Conservation (phyloP, 2,113 vertebrate genomes). For the Microcebus lehilahytsara region DNA sequence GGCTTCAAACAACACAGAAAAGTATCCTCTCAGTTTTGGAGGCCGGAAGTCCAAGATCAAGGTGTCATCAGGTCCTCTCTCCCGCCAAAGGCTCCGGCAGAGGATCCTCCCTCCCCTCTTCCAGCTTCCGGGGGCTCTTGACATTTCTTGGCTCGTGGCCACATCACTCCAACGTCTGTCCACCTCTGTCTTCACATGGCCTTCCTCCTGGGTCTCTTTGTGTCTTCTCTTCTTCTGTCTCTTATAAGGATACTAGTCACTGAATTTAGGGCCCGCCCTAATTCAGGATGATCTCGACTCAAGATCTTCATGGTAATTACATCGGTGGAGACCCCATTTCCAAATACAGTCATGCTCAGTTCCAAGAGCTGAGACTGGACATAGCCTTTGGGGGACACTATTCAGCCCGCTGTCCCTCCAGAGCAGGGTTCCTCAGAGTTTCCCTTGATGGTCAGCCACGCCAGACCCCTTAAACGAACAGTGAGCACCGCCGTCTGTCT, state of each 20-base stretch:
- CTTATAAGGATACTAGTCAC: not conserved
- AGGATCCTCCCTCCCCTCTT: not conserved
- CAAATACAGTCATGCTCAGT: not conserved
- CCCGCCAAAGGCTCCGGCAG: not conserved
- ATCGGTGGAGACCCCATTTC: not conserved
- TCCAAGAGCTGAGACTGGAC: not conserved
- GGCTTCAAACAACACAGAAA: not conserved
- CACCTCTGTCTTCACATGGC: not conserved
- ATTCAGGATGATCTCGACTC: not conserved
- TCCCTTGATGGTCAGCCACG: not conserved
- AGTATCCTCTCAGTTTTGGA: not conserved
- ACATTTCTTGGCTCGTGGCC: not conserved
- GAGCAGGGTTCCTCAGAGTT: not conserved
- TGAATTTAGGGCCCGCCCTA: not conserved
- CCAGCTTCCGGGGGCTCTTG: not conserved
- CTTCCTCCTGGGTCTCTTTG: not conserved
- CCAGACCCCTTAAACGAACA: too few species aligned
- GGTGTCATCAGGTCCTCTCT: not conserved
- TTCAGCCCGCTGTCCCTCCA: not conserved
- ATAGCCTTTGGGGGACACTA: not conserved
- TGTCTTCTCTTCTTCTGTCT: not conserved
- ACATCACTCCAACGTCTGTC: not conserved
- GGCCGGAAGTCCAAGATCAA: not conserved
- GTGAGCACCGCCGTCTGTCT: fast-evolving
- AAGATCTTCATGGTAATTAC: not conserved